Evolutionary conservation across 2,113 vertebrate genomes (phyloP).

Genomic region (Lanius ludovicianus): DNA sequence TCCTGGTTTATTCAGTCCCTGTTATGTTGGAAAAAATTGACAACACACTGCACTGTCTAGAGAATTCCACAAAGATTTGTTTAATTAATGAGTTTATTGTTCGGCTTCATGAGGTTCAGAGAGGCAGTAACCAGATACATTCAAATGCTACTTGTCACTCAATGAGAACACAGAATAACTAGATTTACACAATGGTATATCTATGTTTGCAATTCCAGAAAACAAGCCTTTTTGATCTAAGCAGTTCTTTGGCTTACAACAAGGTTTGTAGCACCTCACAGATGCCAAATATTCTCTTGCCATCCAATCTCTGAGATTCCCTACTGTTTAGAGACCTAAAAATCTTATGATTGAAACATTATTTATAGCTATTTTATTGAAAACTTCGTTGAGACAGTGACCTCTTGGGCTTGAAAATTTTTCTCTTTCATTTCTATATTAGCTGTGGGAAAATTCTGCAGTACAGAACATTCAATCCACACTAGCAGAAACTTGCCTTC

Average conservation of each 20-base stretch:
- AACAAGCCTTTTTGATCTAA: not conserved
- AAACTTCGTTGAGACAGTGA: not conserved
- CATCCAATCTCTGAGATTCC: not conserved
- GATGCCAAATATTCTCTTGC: not conserved
- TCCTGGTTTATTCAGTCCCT: not conserved
- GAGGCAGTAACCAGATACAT: not conserved
- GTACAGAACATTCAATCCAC: not conserved
- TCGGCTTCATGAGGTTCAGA: not conserved
- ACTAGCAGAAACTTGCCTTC: not conserved
- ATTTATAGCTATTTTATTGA: not conserved
- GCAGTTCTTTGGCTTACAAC: not conserved
- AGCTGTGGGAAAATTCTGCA: not conserved
- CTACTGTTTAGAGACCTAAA: not conserved
- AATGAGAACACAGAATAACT: not conserved
- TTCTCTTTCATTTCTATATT: not conserved
- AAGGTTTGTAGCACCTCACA: not conserved
- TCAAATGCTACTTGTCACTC: not conserved
- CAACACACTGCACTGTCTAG: not conserved
- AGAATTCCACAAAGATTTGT: not conserved
- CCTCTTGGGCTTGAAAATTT: not conserved
- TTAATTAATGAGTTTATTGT: not conserved
- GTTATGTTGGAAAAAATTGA: not conserved
- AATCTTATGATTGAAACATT: not conserved
- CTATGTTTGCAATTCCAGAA: not conserved
- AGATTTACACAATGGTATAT: not conserved